Evolutionary conservation across 2,888 invertebrate genomes (phyloP).

Genomic region (Electrophaes corylata): DNA sequence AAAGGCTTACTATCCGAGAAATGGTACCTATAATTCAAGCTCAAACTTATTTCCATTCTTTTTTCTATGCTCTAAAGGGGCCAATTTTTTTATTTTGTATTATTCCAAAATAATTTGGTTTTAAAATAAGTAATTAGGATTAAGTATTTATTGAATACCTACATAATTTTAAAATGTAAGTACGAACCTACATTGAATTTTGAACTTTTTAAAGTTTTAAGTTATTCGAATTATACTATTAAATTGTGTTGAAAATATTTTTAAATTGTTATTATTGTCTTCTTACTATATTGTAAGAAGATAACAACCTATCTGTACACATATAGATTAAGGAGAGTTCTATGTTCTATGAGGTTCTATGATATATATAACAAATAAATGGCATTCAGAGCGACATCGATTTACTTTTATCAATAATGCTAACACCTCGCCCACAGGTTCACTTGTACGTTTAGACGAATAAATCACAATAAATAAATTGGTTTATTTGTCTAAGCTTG

Average conservation of each 20-base stretch:
- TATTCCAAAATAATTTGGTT: constrained; percentile 61
- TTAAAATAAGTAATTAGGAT: constrained; percentile 56
- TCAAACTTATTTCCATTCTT: constrained; percentile 53
- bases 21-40: constrained; percentile 56
- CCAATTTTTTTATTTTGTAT: constrained; percentile 70
- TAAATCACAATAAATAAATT: no score
- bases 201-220: constrained; percentile 79
- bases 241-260: constrained; percentile 68
- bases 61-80: constrained; percentile 69
- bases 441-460: no score
- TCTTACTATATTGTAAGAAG: no score
- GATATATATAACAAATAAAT: no score
- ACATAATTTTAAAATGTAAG: constrained; percentile 58
- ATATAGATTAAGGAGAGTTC: no score
- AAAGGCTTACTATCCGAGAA: constrained; percentile 41
- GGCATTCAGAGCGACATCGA: no score
- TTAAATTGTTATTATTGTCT: neutral
- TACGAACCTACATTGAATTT: constrained; percentile 56
- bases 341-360: no score
- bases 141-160: constrained; percentile 82
- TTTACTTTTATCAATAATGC: no score
- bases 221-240: constrained; percentile 79
- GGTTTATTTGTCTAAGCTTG: no score
- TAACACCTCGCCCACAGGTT: no score
- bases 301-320: no score